Base-by-base conservation (phyloP, 1,140 invertebrate species). In the Cardiocondyla obscurior region DNA sequence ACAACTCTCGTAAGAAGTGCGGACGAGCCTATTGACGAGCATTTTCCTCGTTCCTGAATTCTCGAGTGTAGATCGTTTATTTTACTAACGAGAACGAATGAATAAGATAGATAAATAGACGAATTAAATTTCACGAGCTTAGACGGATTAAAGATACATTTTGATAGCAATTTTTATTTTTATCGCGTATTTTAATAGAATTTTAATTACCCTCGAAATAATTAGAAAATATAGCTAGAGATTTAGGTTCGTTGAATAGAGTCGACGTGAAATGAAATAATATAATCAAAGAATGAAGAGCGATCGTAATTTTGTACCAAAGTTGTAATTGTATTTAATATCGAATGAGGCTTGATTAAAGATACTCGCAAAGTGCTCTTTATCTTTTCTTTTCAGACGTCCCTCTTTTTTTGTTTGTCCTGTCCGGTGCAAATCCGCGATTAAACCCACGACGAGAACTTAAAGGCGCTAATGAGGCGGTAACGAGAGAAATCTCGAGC, bases 391-490 rank as follows among this genome's bases (percentile, higher is more conserved):
- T 79, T 7, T 46, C 8, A 19, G 49, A 28, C 36, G 14, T 69
- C 22, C 42, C 25, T 69, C 22, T 67, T 49, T 3, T n/a, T 53
- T 69, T 55, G 25, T 69, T 6, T 33, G n/a, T 39, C 12, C 16
- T 25, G n/a, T 69, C 22, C 46, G 36, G 33, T 16, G 44, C 62
- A 79, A 79, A 79, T 79, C 46, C 8, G 12, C 74, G 62, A 79
- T 79, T 79, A 79, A 69, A 79, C 12, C 36, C 33, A 12, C 46
- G 74, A 79, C 62, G 53, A 16, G 22, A 7, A 42, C 46, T 79
- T 79, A 79, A 69, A 60, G 74, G 64, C 30, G 60, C 74, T 79
- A 79, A 79, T 79, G 74, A 79, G 62, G 22, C 62, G 30, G 73
- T 76, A 76, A 76, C 73, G 74, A 69, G 74, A 79, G 53, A 79